phyloP scores from a whole-genome alignment of 2,113 vertebrate species.

The Cyprinodon brontotheroides region DNA sequence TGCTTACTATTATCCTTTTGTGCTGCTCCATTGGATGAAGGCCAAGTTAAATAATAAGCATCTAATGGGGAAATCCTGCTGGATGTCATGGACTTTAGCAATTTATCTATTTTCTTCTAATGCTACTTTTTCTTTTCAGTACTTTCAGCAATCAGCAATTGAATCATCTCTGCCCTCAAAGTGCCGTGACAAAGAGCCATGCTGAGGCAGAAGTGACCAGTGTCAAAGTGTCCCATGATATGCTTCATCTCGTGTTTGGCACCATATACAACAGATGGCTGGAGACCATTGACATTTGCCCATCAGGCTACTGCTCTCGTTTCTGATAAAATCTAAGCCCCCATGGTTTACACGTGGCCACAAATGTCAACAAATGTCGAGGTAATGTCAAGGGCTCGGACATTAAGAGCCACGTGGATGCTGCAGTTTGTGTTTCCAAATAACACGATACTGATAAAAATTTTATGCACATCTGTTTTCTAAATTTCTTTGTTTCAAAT shows the following conservation, averaged over 20 bases:
- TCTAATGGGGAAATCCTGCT: not conserved
- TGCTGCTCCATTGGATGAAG: not conserved
- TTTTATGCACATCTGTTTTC: not conserved
- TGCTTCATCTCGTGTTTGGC: conserved; percentile 29
- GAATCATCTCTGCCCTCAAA: not conserved
- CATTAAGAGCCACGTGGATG: conserved; percentile 18
- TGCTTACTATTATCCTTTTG: not conserved
- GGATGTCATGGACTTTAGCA: not conserved
- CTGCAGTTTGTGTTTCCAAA: not conserved
- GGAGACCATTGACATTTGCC: conserved; percentile 70
- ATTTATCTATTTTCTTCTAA: not conserved
- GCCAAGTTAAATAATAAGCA: not conserved
- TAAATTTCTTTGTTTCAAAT: not conserved
- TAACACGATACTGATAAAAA: not conserved
- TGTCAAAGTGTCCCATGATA: conserved; percentile 16
- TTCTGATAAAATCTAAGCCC: conserved; percentile 63
- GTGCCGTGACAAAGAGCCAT: not conserved
- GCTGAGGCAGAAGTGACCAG: conserved; percentile 25
- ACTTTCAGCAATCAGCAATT: not conserved
- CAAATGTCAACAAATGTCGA: conserved; percentile 83
- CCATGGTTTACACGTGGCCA: conserved; percentile 66
- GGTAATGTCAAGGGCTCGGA: conserved; percentile 78
- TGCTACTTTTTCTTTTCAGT: not conserved
- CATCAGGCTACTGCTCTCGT: conserved; percentile 47
- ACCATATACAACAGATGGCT: conserved; percentile 70